Conservation (phyloP, 37 sponge, comb jelly and placozoan species). For the Theonella swinhoei region DNA sequence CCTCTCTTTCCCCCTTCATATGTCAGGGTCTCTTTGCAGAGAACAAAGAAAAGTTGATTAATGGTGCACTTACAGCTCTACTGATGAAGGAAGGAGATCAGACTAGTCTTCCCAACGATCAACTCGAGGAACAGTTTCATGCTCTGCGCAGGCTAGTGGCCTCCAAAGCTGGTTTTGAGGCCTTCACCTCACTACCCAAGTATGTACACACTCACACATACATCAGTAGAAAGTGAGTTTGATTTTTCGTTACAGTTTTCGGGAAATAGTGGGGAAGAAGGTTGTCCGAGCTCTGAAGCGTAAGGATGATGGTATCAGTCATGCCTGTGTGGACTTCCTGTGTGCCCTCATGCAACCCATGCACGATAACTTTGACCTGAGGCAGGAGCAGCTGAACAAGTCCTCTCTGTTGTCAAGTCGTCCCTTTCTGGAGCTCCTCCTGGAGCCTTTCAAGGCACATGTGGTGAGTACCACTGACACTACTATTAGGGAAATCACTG, state of each 20-base stretch:
- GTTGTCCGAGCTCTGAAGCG: slow-evolving; percentile 91
- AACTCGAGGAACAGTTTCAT: slow-evolving; percentile 97
- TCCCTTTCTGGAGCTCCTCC: slow-evolving; percentile 80
- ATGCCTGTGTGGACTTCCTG: slow-evolving; percentile 93
- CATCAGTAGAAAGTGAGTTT: too few species aligned
- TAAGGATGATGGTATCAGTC: slow-evolving; percentile 90
- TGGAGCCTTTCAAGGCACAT: slow-evolving; percentile 74
- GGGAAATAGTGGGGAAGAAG: slow-evolving; percentile 74
- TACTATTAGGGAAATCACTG: too few species aligned
- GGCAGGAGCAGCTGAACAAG: slow-evolving; percentile 97
- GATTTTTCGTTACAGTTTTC: slow-evolving; percentile 73
- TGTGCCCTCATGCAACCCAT: slow-evolving; percentile 99
- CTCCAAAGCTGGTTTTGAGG: slow-evolving; percentile 94
- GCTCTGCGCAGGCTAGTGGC: slow-evolving; percentile 96
- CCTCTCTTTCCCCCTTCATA: neutral
- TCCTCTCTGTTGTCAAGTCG: slow-evolving; percentile 92
- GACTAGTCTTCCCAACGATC: slow-evolving; percentile 51
- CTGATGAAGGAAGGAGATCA: slow-evolving; percentile 80
- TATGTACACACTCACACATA: slow-evolving; percentile 22
- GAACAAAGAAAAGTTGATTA: neutral
- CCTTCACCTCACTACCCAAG: slow-evolving; percentile 91
- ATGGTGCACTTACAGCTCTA: neutral
- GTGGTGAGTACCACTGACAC: slow-evolving; percentile 72
- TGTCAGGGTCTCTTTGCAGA: neutral
- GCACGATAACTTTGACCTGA: slow-evolving; percentile 97